A percentile compares a stretch with the other conserved stretches of the same genome.
Conservation (phyloP, 2,113 vertebrate species). For the Lepisosteus osseus region DNA sequence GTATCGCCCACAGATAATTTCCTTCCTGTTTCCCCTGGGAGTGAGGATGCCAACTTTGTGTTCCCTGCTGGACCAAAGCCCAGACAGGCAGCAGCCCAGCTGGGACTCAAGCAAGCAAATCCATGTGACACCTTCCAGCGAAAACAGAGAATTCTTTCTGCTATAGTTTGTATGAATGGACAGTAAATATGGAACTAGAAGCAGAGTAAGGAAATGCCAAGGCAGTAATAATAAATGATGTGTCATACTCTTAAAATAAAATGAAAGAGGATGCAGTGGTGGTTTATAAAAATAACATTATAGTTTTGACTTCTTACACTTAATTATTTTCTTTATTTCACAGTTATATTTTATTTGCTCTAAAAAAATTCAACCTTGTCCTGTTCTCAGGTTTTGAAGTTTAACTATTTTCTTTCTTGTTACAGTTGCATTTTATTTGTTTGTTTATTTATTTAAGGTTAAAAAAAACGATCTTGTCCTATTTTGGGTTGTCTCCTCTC, state of each 20-base stretch:
- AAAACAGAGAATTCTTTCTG: not conserved
- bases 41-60: not conserved
- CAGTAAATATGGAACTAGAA: not conserved
- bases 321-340: not conserved
- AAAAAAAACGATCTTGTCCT: too few species aligned
- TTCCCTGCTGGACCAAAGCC: not conserved
- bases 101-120: not conserved
- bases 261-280: too few species aligned
- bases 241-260: too few species aligned
- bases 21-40: not conserved
- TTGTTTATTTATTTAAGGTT: too few species aligned
- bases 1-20: not conserved
- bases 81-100: not conserved
- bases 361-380: not conserved
- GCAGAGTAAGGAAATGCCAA: not conserved
- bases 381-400: too few species aligned
- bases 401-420: too few species aligned
- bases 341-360: not conserved
- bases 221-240: too few species aligned
- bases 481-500: too few species aligned
- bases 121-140: not conserved
- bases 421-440: too few species aligned
- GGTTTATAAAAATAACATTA: too few species aligned
- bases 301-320: not conserved
- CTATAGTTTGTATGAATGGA: too few species aligned